Percentiles rank a stretch among this genome's conserved stretches.
Conservation (phyloP, 2,888 invertebrate genomes). For the Synanthedon vespiformis region DNA sequence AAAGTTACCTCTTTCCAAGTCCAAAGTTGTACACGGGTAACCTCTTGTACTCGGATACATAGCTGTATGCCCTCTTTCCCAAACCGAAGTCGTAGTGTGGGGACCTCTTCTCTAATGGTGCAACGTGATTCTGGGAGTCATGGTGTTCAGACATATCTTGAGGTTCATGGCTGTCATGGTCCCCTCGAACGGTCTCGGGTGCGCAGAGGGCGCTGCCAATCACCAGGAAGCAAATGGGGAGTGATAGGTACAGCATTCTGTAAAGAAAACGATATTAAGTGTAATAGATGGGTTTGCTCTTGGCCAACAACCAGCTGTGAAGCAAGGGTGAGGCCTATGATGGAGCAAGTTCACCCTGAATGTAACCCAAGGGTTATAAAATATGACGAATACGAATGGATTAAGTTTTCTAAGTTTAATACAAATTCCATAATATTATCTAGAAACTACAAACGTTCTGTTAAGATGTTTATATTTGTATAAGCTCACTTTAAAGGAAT, state of each 20-base stretch:
- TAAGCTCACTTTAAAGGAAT: too few species aligned
- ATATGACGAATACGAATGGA: not conserved
- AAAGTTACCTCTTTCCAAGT: conserved; percentile 62
- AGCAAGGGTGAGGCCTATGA: too few species aligned
- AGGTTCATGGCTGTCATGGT: conserved; percentile 14
- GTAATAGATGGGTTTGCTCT: too few species aligned
- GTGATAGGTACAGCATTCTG: conserved; percentile 50
- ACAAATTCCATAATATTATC: too few species aligned
- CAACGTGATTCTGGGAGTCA: conserved; percentile 14
- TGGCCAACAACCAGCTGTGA: too few species aligned
- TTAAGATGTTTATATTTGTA: too few species aligned
- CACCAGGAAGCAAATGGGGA: conserved; percentile 39
- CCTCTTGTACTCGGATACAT: conserved; percentile 74
- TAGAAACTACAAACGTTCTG: too few species aligned
- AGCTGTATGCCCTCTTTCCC: conserved; percentile 70
- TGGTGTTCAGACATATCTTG: conserved; percentile 11
- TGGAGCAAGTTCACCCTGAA: too few species aligned
- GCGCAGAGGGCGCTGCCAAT: conserved; percentile 42
- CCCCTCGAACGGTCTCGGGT: conserved; percentile 39
- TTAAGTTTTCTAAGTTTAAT: not conserved
- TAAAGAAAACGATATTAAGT: too few species aligned
- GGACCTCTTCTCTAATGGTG: conserved; percentile 46
- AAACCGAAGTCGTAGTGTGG: conserved; percentile 69
- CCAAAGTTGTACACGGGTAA: conserved; percentile 72
- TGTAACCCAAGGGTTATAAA: too few species aligned